Conservation (phyloP, 2,888 invertebrate species). For the Mythimna ferrago region DNA sequence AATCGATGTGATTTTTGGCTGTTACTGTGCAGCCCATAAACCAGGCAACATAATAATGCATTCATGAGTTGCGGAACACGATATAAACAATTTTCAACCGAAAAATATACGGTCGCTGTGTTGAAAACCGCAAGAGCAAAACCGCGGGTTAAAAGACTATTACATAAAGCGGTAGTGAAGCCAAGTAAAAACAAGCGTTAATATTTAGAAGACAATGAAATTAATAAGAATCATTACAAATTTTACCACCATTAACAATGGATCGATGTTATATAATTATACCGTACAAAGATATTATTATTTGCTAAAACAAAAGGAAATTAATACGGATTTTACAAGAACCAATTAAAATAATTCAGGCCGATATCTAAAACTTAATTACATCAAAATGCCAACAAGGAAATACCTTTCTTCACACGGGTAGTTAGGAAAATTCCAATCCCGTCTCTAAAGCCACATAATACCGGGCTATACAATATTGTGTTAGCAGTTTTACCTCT, state of each 20-base stretch:
- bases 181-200: background rate
- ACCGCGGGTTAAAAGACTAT: too few relatives aligned
- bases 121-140: background rate
- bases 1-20: background rate
- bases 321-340: background rate
- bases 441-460: conserved; percentile 40
- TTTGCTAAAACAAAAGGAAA: background rate
- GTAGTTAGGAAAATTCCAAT: conserved; percentile 24
- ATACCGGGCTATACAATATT: conserved; percentile 49
- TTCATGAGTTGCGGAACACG: background rate
- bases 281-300: background rate
- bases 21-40: too few relatives aligned
- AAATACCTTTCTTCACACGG: background rate
- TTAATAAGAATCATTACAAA: too few relatives aligned
- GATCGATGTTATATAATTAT: background rate
- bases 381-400: background rate
- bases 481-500: conserved; percentile 65
- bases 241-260: too few relatives aligned
- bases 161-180: background rate
- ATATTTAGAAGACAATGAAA: too few relatives aligned
- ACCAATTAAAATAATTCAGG: background rate
- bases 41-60: too few relatives aligned
- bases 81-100: background rate
- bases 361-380: conserved; percentile 13
- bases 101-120: background rate